phyloP scores from a whole-genome alignment of 2,888 invertebrate species.

The Plagiodera versicolora region DNA sequence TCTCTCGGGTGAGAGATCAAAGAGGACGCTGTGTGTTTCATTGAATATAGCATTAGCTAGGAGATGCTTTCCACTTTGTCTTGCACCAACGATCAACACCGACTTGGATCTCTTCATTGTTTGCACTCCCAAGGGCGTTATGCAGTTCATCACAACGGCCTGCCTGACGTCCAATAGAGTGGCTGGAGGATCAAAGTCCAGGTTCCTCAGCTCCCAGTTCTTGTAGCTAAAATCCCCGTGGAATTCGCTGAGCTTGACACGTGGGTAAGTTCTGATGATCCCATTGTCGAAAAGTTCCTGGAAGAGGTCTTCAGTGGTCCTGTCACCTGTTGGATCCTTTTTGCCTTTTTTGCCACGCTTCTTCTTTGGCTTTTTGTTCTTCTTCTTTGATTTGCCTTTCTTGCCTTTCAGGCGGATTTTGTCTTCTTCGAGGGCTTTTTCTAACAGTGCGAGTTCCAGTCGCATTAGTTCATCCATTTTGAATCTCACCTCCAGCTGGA shows the following conservation, averaged over 20 bases:
- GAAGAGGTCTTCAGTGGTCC: conserved; percentile 67
- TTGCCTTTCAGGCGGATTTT: conserved; percentile 34
- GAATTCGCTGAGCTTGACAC: conserved; percentile 63
- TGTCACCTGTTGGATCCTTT: conserved; percentile 66
- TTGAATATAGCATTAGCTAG: conserved; percentile 74
- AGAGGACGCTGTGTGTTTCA: conserved; percentile 73
- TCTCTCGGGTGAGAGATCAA: conserved; percentile 73
- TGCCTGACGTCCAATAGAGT: conserved; percentile 64
- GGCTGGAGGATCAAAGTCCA: conserved; percentile 56
- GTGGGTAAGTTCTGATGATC: conserved; percentile 68
- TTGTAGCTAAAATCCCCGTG: conserved; percentile 70
- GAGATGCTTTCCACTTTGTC: conserved; percentile 70
- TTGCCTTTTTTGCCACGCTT: conserved; percentile 54
- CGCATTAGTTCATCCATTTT: conserved; percentile 71
- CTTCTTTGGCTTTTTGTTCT: conserved; percentile 42
- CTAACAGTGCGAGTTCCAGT: conserved; percentile 59
- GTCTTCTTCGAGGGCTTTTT: conserved; percentile 57
- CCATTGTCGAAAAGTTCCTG: conserved; percentile 71
- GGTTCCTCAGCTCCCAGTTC: conserved; percentile 37
- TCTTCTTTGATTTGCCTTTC: conserved; percentile 36
- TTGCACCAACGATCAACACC: conserved; percentile 71
- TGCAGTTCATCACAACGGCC: conserved; percentile 63
- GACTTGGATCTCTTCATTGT: conserved; percentile 58
- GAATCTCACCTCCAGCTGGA: conserved; percentile 67
- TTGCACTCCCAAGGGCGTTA: conserved; percentile 60